A percentile compares a stretch with the other conserved stretches of the same genome.
Conservation (phyloP, 2,888 invertebrate species). For the Ectobius pallidus region DNA sequence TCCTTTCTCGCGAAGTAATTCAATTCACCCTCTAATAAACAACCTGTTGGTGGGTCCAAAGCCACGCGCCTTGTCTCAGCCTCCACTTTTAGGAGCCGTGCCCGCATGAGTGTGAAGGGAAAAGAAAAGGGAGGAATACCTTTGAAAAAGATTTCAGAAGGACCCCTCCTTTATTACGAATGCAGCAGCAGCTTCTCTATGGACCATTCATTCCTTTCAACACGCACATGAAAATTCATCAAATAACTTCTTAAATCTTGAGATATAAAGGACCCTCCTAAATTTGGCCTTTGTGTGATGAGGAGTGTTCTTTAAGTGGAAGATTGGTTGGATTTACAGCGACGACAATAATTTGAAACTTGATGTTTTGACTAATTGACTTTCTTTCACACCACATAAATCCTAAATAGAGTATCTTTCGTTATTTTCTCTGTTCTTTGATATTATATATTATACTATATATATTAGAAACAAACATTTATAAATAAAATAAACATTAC, state of each 20-base stretch:
- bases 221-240: neutral
- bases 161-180: neutral
- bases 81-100: neutral
- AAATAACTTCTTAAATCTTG: neutral
- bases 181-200: neutral
- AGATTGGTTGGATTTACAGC: neutral
- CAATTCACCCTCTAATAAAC: neutral
- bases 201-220: neutral
- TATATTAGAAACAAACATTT: too few species aligned
- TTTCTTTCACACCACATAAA: too few species aligned
- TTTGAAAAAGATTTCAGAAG: neutral
- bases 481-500: too few species aligned
- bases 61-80: neutral
- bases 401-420: too few species aligned
- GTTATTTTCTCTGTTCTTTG: too few species aligned
- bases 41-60: neutral
- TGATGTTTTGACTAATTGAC: too few species aligned
- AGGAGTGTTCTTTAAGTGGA: neutral
- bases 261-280: neutral
- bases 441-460: too few species aligned
- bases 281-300: neutral
- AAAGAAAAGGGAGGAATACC: too few species aligned
- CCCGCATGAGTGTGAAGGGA: too few species aligned
- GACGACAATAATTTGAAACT: too few species aligned
- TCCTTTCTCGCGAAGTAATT: constrained; percentile 8